A percentile compares a stretch with the other conserved stretches of the same genome.
These are phyloP conservation scores for Catocala sponsa DNA, from an alignment of 2,888 invertebrate species.

Conservation along the genomic window DNA sequence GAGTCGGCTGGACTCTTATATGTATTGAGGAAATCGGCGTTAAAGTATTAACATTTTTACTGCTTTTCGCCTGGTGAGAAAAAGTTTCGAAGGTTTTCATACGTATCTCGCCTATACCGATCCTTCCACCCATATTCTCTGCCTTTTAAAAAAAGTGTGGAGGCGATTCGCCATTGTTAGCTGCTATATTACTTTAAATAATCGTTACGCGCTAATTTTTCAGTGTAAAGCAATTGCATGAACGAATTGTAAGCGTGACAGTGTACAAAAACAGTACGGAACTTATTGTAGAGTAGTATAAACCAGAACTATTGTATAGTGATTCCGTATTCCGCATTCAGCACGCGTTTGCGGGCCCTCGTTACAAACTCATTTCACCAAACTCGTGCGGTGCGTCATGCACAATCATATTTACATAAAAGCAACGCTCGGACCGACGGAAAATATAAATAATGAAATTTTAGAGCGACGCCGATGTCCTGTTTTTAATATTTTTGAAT, in stretches of 20 bases:
- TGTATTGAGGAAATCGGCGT: too few relatives aligned
- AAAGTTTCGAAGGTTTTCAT: too few relatives aligned
- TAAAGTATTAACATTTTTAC: too few relatives aligned
- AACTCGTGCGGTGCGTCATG: constrained; percentile 60
- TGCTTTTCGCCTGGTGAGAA: too few relatives aligned
- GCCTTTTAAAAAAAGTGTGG: too few relatives aligned
- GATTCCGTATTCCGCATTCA: constrained; percentile 47
- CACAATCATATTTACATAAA: constrained; percentile 65
- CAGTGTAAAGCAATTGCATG: too few relatives aligned
- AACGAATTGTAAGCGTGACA: not conserved
- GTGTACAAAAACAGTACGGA: constrained; percentile 8
- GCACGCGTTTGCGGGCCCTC: constrained; percentile 50
- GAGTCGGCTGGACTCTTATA: too few relatives aligned
- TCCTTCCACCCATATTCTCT: too few relatives aligned
- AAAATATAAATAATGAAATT: constrained; percentile 60
- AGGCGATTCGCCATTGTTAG: too few relatives aligned
- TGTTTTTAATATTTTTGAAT: constrained; percentile 43
- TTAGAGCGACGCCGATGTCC: constrained; percentile 39
- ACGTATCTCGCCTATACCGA: too few relatives aligned
- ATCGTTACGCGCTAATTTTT: too few relatives aligned
- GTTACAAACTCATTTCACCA: constrained; percentile 68
- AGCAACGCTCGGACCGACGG: constrained; percentile 50
- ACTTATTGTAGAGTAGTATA: constrained; percentile 1
- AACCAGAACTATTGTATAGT: constrained; percentile 33
- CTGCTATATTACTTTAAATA: too few relatives aligned